Percentiles rank a stretch among this genome's conserved stretches.
Conservation (phyloP, 2,797 vertebrate genomes). For the Peromyscus eremicus region DNA sequence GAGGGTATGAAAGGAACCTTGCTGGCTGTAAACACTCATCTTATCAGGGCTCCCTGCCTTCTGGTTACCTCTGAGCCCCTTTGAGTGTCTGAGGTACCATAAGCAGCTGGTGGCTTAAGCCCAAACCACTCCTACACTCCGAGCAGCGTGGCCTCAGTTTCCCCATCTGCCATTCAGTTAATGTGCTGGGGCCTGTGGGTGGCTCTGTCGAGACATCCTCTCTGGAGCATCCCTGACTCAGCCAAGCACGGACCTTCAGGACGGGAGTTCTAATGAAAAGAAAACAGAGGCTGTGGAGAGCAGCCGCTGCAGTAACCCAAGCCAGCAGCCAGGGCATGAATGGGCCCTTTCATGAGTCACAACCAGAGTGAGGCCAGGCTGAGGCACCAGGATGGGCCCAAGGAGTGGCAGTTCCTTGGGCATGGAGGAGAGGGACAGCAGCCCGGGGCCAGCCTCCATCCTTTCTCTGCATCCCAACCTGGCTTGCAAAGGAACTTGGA, state of each 20-base stretch:
- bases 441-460: neutral
- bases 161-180: neutral
- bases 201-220: neutral
- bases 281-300: conserved; percentile 84
- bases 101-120: neutral
- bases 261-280: conserved; percentile 86
- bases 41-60: fast-evolving
- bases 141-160: conserved; percentile 33
- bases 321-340: conserved; percentile 88
- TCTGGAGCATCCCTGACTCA: conserved; percentile 76
- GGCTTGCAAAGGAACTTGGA: neutral
- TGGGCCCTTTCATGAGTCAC: conserved; percentile 89
- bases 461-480: too few species aligned
- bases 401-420: conserved; percentile 69
- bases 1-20: neutral
- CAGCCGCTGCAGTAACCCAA: conserved; percentile 85
- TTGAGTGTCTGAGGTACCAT: neutral
- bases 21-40: fast-evolving
- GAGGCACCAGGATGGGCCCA: conserved; percentile 82
- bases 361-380: conserved; percentile 73
- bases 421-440: conserved; percentile 67
- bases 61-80: neutral
- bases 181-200: neutral
- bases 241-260: conserved; percentile 74
- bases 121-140: neutral